Percentiles rank a stretch among this genome's conserved stretches.
These are phyloP conservation scores for Euzophera pinguis DNA, from an alignment of 2,888 invertebrate genomes.

Conservation along the genomic window DNA sequence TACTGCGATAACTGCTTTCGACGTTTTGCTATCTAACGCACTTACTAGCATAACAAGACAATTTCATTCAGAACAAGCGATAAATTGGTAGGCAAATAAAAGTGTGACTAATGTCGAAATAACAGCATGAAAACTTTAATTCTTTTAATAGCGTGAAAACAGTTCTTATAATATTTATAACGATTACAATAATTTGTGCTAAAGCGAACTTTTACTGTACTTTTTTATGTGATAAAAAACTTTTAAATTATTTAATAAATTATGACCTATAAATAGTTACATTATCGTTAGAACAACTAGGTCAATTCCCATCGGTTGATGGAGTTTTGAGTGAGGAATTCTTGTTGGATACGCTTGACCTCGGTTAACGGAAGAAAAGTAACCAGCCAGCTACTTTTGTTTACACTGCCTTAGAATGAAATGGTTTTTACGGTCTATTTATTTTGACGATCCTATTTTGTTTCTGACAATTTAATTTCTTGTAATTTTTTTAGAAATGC, in stretches of 20 bases:
- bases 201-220: too few relatives aligned
- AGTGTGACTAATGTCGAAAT: not conserved
- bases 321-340: slow-evolving; percentile 43
- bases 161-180: too few relatives aligned
- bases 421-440: slow-evolving; percentile 43
- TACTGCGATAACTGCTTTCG: slow-evolving; percentile 1
- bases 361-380: slow-evolving; percentile 71
- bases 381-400: slow-evolving; percentile 66
- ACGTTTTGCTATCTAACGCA: slow-evolving; percentile 17
- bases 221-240: not conserved
- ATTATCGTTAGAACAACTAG: not conserved
- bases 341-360: slow-evolving; percentile 66
- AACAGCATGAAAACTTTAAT: not conserved
- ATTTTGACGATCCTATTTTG: slow-evolving; percentile 30
- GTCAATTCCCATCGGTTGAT: not conserved
- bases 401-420: slow-evolving; percentile 49
- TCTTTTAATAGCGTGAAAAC: too few relatives aligned
- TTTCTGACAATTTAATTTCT: slow-evolving; percentile 14
- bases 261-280: not conserved
- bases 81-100: not conserved
- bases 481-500: too few relatives aligned
- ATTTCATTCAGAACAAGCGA: not conserved
- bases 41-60: not conserved
- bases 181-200: too few relatives aligned
- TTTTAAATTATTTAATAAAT: not conserved